These are phyloP conservation scores for Drosophila busckii DNA, from an alignment of 1,140 invertebrate species.

Conservation along the genomic window DNA sequence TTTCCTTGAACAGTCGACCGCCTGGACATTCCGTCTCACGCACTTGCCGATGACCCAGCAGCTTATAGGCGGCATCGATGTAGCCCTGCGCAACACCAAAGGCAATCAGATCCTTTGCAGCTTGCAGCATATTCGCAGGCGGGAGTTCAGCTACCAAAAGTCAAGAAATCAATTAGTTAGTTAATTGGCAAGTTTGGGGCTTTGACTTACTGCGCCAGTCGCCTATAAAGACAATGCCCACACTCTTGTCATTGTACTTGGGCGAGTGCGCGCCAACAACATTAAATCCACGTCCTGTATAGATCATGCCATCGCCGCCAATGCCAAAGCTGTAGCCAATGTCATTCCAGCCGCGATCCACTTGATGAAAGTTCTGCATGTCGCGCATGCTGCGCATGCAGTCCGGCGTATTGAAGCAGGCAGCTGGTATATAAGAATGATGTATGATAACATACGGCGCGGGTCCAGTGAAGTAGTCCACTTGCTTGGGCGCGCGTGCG, in stretches of 20 bases:
- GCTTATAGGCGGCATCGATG: slow-evolving; percentile 82
- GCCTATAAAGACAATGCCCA: slow-evolving; percentile 87
- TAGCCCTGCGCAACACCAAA: slow-evolving; percentile 82
- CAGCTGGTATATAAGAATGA: slow-evolving; percentile 83
- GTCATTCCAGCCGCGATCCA: slow-evolving; percentile 84
- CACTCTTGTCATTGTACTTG: slow-evolving; percentile 84
- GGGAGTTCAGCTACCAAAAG: slow-evolving; percentile 80
- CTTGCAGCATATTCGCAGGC: slow-evolving; percentile 81
- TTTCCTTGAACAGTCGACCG: slow-evolving; percentile 82
- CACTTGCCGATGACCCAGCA: slow-evolving; percentile 86
- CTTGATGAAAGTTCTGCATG: slow-evolving; percentile 83
- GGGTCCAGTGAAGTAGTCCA: slow-evolving; percentile 80
- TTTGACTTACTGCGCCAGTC: slow-evolving; percentile 83
- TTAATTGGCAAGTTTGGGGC: not conserved
- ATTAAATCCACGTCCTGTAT: slow-evolving; percentile 88
- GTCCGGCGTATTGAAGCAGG: slow-evolving; percentile 80
- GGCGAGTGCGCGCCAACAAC: slow-evolving; percentile 85
- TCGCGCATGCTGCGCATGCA: slow-evolving; percentile 81
- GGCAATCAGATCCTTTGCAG: slow-evolving; percentile 82
- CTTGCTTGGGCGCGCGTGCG: slow-evolving; percentile 80
- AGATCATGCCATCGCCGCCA: slow-evolving; percentile 87
- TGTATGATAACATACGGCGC: slow-evolving; percentile 88
- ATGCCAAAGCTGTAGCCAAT: slow-evolving; percentile 89
- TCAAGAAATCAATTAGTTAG: not conserved
- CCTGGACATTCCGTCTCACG: slow-evolving; percentile 86